phyloP scores from a whole-genome alignment of 2,113 vertebrate genomes.

The Strigops habroptila region DNA sequence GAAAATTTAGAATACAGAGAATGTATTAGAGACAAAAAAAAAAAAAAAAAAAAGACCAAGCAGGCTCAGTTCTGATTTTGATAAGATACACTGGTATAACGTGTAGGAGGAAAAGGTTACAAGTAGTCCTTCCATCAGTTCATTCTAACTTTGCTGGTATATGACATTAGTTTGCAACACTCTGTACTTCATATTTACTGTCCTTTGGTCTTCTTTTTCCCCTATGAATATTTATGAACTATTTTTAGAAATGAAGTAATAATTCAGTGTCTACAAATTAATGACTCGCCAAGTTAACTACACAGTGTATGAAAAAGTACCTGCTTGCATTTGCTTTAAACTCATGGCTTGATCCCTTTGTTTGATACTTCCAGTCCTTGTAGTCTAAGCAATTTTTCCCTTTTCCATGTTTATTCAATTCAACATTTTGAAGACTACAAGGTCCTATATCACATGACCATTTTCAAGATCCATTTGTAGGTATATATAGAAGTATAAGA shows the following conservation, averaged over 20 bases:
- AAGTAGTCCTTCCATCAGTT: background rate
- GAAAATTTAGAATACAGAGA: background rate
- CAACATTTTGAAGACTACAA: background rate
- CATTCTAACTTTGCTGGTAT: background rate
- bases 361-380: background rate
- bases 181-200: background rate
- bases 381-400: background rate
- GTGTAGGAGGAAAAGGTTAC: background rate
- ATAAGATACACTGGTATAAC: rapidly evolving
- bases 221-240: background rate
- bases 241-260: background rate
- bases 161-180: background rate
- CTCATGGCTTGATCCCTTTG: background rate
- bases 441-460: background rate
- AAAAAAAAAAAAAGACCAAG: background rate
- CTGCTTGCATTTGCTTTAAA: background rate
- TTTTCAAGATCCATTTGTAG: background rate
- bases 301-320: background rate
- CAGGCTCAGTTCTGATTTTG: background rate
- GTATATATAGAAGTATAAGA: background rate
- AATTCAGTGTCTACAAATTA: background rate
- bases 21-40: background rate
- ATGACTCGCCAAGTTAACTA: background rate
- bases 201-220: background rate
- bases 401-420: background rate